Base-by-base conservation (phyloP, 2,888 invertebrate genomes). In the Clostera curtula region DNA sequence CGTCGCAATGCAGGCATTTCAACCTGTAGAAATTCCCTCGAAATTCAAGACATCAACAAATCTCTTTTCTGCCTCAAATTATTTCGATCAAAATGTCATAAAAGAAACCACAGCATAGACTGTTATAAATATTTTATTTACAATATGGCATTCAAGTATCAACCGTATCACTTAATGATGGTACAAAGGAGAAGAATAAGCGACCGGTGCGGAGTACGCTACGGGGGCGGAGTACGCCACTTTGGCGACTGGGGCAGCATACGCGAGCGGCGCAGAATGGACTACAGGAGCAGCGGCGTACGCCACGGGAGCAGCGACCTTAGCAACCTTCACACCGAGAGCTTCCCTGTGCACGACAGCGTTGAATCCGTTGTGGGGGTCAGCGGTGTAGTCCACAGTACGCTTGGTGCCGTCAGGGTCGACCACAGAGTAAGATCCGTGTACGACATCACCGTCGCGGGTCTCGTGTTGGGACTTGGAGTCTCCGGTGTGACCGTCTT, bases 331-430 rank as follows among this genome's bases (percentile, higher is more conserved):
- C 34, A 69, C 57, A 24, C 37, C 40, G 12, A 56, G 54, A 22
- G 48, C 70, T 40, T 80, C 79, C 38, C 51, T 72, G 57, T 65
- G 75, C 6, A 85, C 85, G 14, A 85, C 77, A 15, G 85, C 85
- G 56, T 85, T 85, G 64, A 85, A 85, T 29, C 85, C 84, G 40
- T 80, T 74, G 51, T 77, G 62, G 14, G 72, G 64, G 44, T 85
- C 85, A 31, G 85, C 84, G 33, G 77, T 77, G 64, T 85, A 85
- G 15, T 85, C 85, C 1, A 85, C 85, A 26, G 72, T 82, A 36
- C 85, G 75, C 56, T 71, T 73, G 50, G 64, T 71, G 37, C 85
- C 85, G 38, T 85, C 85, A 17, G 85, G 64, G 36, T 85, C 85
- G 5, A 69, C 65, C 8, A 85, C 52, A 25, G 84, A 83, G 68